Evolutionary conservation across 2,113 vertebrate species (phyloP).

Genomic region (Maccullochella peelii): DNA sequence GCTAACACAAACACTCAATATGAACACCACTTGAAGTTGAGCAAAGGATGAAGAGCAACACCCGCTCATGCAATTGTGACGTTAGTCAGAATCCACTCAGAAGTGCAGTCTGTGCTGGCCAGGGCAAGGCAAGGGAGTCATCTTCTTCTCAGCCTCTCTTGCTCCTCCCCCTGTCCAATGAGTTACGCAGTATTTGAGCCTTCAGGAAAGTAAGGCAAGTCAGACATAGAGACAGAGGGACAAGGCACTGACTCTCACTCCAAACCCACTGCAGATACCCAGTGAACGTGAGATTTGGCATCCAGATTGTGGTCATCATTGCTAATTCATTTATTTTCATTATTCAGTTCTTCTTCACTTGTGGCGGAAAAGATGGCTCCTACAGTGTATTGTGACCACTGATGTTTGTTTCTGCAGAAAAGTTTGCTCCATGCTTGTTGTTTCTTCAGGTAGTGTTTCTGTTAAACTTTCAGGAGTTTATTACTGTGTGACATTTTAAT

Average conservation of each 20-base stretch:
- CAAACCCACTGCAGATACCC: slow-evolving; percentile 21
- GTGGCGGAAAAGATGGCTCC: slow-evolving; percentile 54
- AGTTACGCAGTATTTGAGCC: slow-evolving; percentile 90
- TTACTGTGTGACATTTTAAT: slow-evolving; percentile 21
- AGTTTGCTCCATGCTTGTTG: slow-evolving; percentile 1
- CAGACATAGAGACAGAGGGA: slow-evolving; percentile 88
- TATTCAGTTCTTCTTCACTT: slow-evolving; percentile 17
- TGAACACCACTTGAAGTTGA: slow-evolving; percentile 47
- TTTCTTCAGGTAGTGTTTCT: slow-evolving; percentile 20
- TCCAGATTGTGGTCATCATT: slow-evolving; percentile 42
- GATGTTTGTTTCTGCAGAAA: slow-evolving; percentile 34
- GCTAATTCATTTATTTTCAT: not conserved
- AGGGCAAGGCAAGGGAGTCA: slow-evolving; percentile 81
- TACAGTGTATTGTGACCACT: slow-evolving; percentile 17
- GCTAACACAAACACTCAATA: slow-evolving; percentile 7
- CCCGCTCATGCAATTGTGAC: slow-evolving; percentile 40
- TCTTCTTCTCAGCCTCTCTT: slow-evolving; percentile 78
- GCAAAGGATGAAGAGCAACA: slow-evolving; percentile 33
- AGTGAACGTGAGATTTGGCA: slow-evolving; percentile 33
- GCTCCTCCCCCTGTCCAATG: slow-evolving; percentile 91
- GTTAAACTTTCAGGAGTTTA: slow-evolving; percentile 28
- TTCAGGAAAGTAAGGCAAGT: slow-evolving; percentile 85
- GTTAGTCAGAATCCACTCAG: slow-evolving; percentile 69
- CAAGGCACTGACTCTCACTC: slow-evolving; percentile 77
- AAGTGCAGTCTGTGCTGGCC: slow-evolving; percentile 62